Evolutionary conservation across 2,113 vertebrate species (phyloP).

Genomic region (Myiozetetes cayanensis): DNA sequence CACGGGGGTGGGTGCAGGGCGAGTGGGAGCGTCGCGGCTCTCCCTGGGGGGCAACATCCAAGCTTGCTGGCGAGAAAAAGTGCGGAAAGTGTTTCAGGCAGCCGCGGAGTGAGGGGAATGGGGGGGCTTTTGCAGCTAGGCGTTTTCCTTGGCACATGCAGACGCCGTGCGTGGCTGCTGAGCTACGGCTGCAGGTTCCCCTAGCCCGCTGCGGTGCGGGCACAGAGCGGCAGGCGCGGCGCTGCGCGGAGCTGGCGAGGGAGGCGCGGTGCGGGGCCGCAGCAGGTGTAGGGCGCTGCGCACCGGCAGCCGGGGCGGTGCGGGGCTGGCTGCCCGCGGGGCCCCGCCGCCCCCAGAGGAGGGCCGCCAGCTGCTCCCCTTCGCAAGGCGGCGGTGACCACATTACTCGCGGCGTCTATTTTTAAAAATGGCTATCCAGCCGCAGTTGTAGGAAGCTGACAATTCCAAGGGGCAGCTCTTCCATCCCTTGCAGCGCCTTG

Average conservation of each 20-base stretch:
- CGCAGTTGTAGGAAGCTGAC: not conserved
- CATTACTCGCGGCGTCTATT: slow-evolving; percentile 27
- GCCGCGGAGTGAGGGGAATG: not conserved
- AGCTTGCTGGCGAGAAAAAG: not conserved
- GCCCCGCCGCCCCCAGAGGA: not conserved
- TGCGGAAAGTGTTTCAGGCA: not conserved
- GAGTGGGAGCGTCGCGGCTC: not conserved
- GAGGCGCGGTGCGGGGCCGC: not conserved
- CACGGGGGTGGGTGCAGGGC: not conserved
- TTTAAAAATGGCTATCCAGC: slow-evolving; percentile 50
- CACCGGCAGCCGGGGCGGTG: not conserved
- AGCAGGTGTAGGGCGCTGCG: slow-evolving; percentile 62
- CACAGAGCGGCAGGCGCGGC: not conserved
- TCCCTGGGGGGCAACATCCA: not conserved
- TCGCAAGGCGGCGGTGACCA: not conserved
- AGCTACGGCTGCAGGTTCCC: not conserved
- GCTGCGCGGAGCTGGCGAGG: not conserved
- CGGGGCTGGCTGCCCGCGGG: slow-evolving; percentile 46
- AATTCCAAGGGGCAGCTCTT: not conserved
- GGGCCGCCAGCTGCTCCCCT: slow-evolving; percentile 3
- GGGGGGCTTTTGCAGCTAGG: not conserved
- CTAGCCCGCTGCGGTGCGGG: not conserved
- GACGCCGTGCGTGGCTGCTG: not conserved
- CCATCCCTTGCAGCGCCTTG: not conserved
- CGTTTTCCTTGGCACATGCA: not conserved